Percentiles rank a stretch among this genome's conserved stretches.
Evolutionary conservation across 1,140 invertebrate species (phyloP).

Genomic region (Ditylenchus dipsaci): DNA sequence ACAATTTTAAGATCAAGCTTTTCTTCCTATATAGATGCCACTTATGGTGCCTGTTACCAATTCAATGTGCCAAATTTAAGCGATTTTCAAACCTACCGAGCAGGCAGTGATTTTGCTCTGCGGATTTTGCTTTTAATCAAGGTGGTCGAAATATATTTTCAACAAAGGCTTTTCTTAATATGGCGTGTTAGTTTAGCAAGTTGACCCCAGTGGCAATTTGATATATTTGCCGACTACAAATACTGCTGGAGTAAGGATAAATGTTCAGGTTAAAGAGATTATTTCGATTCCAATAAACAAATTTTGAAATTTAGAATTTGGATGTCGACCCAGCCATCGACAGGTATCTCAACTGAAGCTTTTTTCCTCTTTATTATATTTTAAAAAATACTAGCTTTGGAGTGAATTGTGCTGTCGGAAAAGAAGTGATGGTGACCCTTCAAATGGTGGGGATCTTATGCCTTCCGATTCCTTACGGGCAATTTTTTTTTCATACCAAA

Average conservation of each 20-base stretch:
- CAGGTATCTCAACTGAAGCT: not conserved
- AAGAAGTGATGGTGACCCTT: slow-evolving; percentile 16
- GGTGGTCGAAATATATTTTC: slow-evolving; percentile 4
- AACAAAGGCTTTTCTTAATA: not conserved
- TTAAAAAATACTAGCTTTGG: slow-evolving; percentile 17
- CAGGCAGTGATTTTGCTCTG: slow-evolving; percentile 21
- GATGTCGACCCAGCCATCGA: not conserved
- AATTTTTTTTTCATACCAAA: too few species aligned
- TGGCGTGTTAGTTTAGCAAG: slow-evolving; percentile 14
- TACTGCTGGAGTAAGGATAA: slow-evolving; percentile 13
- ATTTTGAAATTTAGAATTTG: not conserved
- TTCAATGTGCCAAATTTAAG: not conserved
- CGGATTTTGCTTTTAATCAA: slow-evolving; percentile 11
- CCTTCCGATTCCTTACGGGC: too few species aligned
- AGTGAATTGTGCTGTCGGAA: slow-evolving; percentile 8
- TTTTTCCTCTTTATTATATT: too few species aligned
- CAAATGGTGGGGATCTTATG: slow-evolving; percentile 24
- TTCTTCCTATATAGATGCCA: slow-evolving; percentile 16
- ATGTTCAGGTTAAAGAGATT: not conserved
- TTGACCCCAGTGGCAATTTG: slow-evolving; percentile 1
- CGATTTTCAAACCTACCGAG: slow-evolving; percentile 8
- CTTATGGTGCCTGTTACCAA: slow-evolving; percentile 26
- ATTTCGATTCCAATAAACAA: too few species aligned
- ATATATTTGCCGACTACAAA: slow-evolving; percentile 26
- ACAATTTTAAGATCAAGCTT: slow-evolving; percentile 9